Conservation (phyloP, 2,113 vertebrate species). For the Sturnus vulgaris region DNA sequence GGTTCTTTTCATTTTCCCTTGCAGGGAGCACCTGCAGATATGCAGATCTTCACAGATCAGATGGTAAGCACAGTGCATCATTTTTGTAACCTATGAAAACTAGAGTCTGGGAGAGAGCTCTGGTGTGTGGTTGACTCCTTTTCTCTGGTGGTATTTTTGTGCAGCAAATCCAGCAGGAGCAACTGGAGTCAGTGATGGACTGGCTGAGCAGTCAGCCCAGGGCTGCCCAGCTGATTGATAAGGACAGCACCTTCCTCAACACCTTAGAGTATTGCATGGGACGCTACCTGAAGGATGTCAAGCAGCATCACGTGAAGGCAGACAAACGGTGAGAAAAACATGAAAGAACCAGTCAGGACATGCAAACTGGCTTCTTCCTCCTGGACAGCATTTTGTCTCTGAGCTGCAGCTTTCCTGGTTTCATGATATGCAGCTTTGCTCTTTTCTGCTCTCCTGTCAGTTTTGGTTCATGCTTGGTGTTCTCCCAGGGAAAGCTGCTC, state of each 20-base stretch:
- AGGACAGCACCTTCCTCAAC: constrained; percentile 90
- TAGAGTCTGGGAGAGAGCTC: neutral
- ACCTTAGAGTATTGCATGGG: constrained; percentile 90
- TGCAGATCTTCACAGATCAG: constrained; percentile 95
- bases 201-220: constrained; percentile 94
- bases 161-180: constrained; percentile 93
- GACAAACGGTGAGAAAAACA: constrained; percentile 85
- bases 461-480: neutral
- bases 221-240: constrained; percentile 93
- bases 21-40: constrained; percentile 87
- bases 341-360: neutral
- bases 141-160: neutral
- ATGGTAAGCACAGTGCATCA: constrained; percentile 78
- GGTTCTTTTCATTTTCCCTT: neutral
- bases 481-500: neutral
- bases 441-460: neutral
- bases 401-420: neutral
- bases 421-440: neutral
- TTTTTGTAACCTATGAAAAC: neutral
- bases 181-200: constrained; percentile 90
- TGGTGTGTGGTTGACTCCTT: neutral
- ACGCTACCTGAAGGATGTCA: constrained; percentile 95
- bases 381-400: neutral
- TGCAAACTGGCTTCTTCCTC: neutral
- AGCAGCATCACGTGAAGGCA: constrained; percentile 89